Evolutionary conservation across 2,797 vertebrate genomes (phyloP), one percentile per base, ranked within the genome.

Genomic region (Pterois miles): DNA sequence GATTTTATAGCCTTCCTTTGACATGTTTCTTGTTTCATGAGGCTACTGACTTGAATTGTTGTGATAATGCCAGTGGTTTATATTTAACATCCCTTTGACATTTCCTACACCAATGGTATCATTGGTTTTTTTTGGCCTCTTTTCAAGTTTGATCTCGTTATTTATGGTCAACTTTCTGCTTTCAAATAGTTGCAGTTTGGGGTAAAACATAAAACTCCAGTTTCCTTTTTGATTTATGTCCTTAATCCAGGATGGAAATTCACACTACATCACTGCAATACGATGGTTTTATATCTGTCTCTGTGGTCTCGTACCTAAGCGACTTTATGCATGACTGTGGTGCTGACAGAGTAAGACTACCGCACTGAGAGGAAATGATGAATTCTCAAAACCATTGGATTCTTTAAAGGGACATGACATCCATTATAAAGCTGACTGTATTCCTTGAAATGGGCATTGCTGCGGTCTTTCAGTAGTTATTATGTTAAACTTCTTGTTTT

Each of bases 311-410:
- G 71, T 80, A 83, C 74, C 66, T 81, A 80, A 81, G 73, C 46
- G 59, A 81, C 78, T 82, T 76, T 67, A 71, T 78, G 82, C 81
- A 78, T 89, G 71, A 87, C 79, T 84, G 75, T 87, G 48, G 83
- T 68, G 81, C 81, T 89, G 89, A 91, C 86, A 90, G 76, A 78
- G 65, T 23, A 56, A 86, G 76, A 81, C 69, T 76, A 71, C 81
- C 69, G 20, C 71, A 79, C 29, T 27, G 74, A 58, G 80, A 80
- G 83, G 70, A 87, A 79, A 83, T 79, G 43, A 88, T 83, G 72
- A 74, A 83, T 88, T 88, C 62, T 69, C 52, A 65, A 80, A 88
- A 60, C 65, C 64, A 60, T 40, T 54, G 56, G 66, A 77, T 78
- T 85, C 38, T 81, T 82, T 59, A 64, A 72, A 71, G 38, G 23